Evolutionary conservation across 2,888 invertebrate genomes (phyloP), one percentile per base, ranked within the genome.

Genomic region (Macrophya annulata): DNA sequence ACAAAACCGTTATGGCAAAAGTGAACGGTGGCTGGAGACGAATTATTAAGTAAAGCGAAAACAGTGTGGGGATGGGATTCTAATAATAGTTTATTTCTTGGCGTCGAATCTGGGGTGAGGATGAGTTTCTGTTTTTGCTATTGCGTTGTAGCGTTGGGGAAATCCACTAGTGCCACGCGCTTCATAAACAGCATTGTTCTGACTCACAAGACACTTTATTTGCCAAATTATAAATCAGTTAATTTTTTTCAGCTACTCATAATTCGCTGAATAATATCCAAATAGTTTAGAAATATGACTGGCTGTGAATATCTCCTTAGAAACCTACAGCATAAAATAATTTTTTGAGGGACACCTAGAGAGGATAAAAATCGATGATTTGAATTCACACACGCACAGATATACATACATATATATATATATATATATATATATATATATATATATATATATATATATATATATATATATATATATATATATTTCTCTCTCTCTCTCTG

Each of bases 41-140:
- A 68, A 68, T 68, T 68, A 68, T 68, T 6, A 31, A 15, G 31
- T 17, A 4, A 15, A 68, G 68, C 12, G 15, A 68, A 68, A 25
- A 31, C 25, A 31, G 15, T 68, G 68, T 68, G 31, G 68, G 68
- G 68, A 68, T 68, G 72, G 21, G 43, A 72, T n/a, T 43, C 72
- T 72, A 72, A 72, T n/a, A 21, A 72, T 72, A 72, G 43, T 21
- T 45, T 17, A 71, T 72, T 72, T 72, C 72, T 72, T 72, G 72
- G 72, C 72, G 40, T 72, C 43, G 72, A 45, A 72, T 72, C 72
- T 72, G 43, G 72, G 72, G 72, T 72, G 72, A 72, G 72, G 43
- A 72, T 72, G 71, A 71, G 71, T 71, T 71, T 71, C 71, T 9
- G 17, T 71, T 71, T 71, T 31, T 71, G 37, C 37, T 71, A 71